Percentiles rank a stretch among this genome's conserved stretches.
Conservation (phyloP, 2,113 vertebrate species). For the Steatornis caripensis region DNA sequence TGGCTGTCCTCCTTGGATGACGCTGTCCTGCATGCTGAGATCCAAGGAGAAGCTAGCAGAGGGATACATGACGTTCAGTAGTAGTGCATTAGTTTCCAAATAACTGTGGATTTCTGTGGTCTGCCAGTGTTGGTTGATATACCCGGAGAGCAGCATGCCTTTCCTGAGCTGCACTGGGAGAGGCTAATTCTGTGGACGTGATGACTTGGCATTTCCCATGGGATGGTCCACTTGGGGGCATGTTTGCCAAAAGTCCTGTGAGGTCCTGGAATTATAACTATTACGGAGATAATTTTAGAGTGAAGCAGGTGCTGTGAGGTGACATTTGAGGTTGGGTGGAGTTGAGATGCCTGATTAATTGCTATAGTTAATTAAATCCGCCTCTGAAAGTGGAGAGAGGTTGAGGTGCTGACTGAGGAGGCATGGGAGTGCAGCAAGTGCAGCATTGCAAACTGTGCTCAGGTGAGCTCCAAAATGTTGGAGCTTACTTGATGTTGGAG, state of each 20-base stretch:
- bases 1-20: not conserved
- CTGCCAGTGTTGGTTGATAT: not conserved
- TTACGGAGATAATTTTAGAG: not conserved
- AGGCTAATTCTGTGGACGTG: not conserved
- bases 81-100: not conserved
- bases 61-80: not conserved
- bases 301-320: not conserved
- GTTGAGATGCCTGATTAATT: conserved; percentile 19
- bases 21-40: not conserved
- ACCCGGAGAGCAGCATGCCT: not conserved
- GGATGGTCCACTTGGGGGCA: not conserved
- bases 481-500: not conserved
- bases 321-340: conserved; percentile 13
- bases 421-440: not conserved
- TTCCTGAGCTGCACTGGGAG: not conserved
- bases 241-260: not conserved
- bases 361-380: conserved; percentile 9
- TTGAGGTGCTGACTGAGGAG: not conserved
- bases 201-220: not conserved
- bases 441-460: not conserved
- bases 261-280: not conserved
- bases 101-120: not conserved
- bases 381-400: not conserved
- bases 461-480: not conserved
- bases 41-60: not conserved